Evolutionary conservation across 2,113 vertebrate genomes (phyloP).

Genomic region (Ancistrus triradiatus): DNA sequence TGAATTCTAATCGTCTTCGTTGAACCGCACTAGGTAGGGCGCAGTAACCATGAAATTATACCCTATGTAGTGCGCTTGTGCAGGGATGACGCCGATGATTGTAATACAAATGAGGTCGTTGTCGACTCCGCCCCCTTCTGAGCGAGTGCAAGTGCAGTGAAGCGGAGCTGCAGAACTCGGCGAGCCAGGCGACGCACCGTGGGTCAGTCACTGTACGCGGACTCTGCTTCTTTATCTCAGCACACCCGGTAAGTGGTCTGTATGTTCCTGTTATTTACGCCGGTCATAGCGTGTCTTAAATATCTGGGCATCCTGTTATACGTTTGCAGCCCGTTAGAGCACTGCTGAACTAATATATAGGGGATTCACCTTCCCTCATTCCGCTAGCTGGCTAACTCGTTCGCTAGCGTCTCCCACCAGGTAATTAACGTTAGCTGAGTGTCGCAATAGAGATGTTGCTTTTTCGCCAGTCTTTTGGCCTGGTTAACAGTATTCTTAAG

Average conservation of each 20-base stretch:
- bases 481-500: too few species aligned
- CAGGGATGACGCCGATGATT: background rate
- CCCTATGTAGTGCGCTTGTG: background rate
- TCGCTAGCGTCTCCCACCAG: too few species aligned
- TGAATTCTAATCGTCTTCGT: too few species aligned
- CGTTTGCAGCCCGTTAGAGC: background rate
- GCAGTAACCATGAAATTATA: background rate
- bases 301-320: background rate
- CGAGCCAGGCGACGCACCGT: background rate
- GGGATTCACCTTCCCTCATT: background rate
- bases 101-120: background rate
- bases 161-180: background rate
- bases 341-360: too few species aligned
- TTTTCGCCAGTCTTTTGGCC: too few species aligned
- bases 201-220: background rate
- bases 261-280: background rate
- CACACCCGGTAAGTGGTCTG: background rate
- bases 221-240: background rate
- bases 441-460: too few species aligned
- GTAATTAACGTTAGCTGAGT: too few species aligned
- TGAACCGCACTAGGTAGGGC: background rate
- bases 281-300: too few species aligned
- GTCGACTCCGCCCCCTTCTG: slow-evolving; percentile 15
- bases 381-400: background rate
- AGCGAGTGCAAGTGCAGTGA: background rate